A percentile compares a stretch with the other conserved stretches of the same genome.
Conservation (phyloP, 2,888 invertebrate species). For the Aphidius colemani region DNA sequence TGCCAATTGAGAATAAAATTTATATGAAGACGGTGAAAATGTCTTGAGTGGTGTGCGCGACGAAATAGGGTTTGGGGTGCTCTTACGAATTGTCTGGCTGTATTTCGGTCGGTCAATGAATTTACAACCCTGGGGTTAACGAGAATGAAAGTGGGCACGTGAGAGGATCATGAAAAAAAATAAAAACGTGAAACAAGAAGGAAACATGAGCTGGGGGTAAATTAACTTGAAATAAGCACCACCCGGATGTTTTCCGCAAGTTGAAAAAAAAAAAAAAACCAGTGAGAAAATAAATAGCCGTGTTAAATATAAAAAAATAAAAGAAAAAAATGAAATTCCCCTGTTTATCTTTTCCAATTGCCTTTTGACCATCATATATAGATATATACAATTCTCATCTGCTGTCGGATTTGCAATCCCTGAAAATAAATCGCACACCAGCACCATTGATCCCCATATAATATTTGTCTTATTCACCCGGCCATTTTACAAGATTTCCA, state of each 20-base stretch:
- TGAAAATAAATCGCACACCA: conserved; percentile 44
- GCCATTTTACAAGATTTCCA: conserved; percentile 56
- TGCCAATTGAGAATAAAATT: too few species aligned
- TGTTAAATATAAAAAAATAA: too few species aligned
- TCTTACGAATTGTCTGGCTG: conserved; percentile 30
- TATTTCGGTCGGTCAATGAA: conserved; percentile 59
- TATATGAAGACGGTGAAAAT: too few species aligned
- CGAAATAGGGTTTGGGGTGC: background rate
- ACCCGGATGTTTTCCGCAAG: background rate
- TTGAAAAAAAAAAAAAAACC: background rate
- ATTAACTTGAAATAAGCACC: conserved; percentile 53
- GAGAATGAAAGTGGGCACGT: conserved; percentile 58
- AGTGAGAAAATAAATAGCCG: background rate
- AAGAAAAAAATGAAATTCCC: too few species aligned
- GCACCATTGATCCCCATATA: conserved; percentile 44
- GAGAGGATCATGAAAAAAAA: conserved; percentile 37
- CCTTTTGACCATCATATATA: background rate
- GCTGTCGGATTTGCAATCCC: conserved; percentile 28
- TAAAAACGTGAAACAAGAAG: conserved; percentile 49
- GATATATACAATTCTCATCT: conserved; percentile 17
- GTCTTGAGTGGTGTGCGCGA: background rate
- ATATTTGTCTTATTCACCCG: conserved; percentile 50
- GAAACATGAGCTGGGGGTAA: conserved; percentile 52
- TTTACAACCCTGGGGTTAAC: conserved; percentile 59
- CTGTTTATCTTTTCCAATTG: too few species aligned